Evolutionary conservation across 2,797 vertebrate species (phyloP).

Genomic region (Phyllotis vaccarum): DNA sequence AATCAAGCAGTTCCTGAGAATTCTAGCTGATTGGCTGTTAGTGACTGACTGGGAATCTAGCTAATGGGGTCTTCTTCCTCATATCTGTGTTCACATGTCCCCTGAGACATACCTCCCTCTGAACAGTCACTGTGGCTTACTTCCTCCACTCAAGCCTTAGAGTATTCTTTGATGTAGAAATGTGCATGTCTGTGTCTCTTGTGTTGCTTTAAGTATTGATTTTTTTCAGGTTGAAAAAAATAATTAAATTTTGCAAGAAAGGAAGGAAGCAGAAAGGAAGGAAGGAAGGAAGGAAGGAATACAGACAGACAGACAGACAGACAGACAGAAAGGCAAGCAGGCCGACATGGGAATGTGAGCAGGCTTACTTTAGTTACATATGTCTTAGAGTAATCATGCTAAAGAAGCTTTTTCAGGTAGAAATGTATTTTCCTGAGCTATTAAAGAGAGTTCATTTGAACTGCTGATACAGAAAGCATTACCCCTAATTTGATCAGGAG

Average conservation of each 20-base stretch:
- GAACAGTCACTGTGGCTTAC: neutral
- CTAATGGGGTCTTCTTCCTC: neutral
- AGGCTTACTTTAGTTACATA: conserved; percentile 41
- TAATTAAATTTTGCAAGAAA: conserved; percentile 20
- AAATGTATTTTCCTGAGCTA: conserved; percentile 67
- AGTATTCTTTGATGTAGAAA: neutral
- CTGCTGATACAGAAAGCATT: conserved; percentile 48
- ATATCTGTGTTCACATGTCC: neutral
- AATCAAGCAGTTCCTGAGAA: neutral
- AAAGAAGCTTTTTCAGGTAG: conserved; percentile 42
- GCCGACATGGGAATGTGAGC: neutral
- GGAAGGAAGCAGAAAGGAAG: neutral
- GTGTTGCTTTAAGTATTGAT: conserved; percentile 2
- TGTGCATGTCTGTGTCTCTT: neutral
- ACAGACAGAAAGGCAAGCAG: neutral
- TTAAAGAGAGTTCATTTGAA: conserved; percentile 52
- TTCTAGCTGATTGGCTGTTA: neutral
- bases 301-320: accelerated
- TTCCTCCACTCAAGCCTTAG: neutral
- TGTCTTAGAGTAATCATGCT: neutral
- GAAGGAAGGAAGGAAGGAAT: too few relatives aligned
- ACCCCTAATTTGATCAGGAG: conserved; percentile 50
- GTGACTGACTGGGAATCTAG: neutral
- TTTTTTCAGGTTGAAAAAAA: neutral
- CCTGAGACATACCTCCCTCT: neutral